Percentiles rank a stretch among this genome's conserved stretches.
These are phyloP conservation scores for Rambutsinella grinnellia DNA, from an alignment of 2,888 invertebrate species.

Conservation along the genomic window DNA sequence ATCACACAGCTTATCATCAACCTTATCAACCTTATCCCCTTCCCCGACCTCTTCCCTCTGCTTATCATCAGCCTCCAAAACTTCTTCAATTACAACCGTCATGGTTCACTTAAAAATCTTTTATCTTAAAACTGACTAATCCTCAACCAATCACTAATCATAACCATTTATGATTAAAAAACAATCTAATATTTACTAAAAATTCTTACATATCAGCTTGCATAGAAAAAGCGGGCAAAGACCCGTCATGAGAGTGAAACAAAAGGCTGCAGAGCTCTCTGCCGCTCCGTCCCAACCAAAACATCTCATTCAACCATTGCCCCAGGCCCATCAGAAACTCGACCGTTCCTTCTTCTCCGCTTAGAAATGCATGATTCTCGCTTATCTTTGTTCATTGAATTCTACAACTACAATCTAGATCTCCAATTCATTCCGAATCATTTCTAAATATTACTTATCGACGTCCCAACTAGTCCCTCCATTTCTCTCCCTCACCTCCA, in stretches of 20 bases:
- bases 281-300: slow-evolving; percentile 28
- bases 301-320: slow-evolving; percentile 15
- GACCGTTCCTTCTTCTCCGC: no score
- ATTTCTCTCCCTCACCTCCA: no score
- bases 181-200: not conserved
- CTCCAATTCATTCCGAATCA: not conserved
- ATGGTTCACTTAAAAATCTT: no score
- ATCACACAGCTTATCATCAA: no score
- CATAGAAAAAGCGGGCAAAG: not conserved
- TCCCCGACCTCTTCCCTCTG: not conserved
- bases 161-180: not conserved
- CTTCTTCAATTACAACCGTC: not conserved
- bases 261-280: not conserved
- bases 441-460: not conserved
- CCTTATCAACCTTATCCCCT: not conserved
- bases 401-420: not conserved
- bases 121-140: no score
- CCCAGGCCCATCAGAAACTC: not conserved
- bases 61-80: not conserved
- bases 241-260: not conserved
- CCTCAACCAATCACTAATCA: not conserved
- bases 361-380: no score
- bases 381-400: not conserved
- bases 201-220: not conserved
- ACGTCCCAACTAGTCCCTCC: not conserved